Evolutionary conservation across 92 coral and sea anemone genomes (phyloP).

Genomic region (Palythoa caribaeorum): DNA sequence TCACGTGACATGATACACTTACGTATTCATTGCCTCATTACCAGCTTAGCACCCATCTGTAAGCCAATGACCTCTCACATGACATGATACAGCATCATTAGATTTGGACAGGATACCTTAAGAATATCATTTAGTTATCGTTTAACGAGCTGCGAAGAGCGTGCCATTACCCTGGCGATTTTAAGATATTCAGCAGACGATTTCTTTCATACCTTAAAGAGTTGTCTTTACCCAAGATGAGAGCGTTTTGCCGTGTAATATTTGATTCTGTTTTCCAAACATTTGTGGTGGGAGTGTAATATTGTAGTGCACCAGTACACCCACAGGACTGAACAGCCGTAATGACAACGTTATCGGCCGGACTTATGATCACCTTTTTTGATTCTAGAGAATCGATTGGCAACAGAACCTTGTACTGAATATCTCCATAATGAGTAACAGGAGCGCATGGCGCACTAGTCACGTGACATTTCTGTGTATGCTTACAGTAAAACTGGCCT

Average conservation of each 20-base stretch:
- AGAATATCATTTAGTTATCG: background rate
- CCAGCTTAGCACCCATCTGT: too few species aligned
- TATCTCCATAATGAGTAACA: background rate
- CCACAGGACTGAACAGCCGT: background rate
- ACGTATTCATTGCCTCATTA: too few species aligned
- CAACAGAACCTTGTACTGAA: background rate
- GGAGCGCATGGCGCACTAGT: background rate
- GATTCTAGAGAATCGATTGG: slow-evolving; percentile 1
- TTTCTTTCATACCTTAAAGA: background rate
- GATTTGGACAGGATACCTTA: too few species aligned
- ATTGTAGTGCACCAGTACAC: background rate
- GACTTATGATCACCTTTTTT: background rate
- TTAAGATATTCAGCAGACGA: background rate
- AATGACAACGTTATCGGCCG: background rate
- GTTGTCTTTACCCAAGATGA: background rate
- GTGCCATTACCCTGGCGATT: background rate
- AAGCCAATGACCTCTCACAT: too few species aligned
- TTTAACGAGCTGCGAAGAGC: background rate
- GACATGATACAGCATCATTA: too few species aligned
- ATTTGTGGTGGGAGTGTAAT: background rate
- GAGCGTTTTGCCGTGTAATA: background rate
- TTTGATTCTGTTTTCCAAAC: background rate
- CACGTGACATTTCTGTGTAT: background rate
- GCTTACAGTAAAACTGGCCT: background rate
- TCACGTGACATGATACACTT: too few species aligned